Conservation (phyloP, 53 echinoderm and acorn worm genomes). For the Luidia sarsii region DNA sequence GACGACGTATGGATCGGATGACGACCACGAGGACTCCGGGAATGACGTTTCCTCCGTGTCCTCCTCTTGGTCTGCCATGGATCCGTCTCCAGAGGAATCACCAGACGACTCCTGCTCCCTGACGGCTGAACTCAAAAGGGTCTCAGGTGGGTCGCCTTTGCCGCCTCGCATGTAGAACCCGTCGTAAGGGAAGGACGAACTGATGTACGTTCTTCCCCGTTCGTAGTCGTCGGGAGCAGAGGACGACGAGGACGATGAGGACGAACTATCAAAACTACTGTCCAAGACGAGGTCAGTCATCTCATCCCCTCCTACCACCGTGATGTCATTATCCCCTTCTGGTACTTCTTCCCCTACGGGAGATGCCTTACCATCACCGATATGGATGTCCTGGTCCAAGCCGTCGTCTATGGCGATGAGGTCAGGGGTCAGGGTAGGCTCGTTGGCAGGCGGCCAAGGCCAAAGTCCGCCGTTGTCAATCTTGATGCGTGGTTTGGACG, state of each 20-base stretch:
- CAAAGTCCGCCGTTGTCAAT: constrained; percentile 31
- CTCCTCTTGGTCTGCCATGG: too few relatives aligned
- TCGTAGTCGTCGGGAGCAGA: not conserved
- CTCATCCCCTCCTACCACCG: not conserved
- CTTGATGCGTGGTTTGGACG: not conserved
- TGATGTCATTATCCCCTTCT: not conserved
- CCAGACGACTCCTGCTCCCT: too few relatives aligned
- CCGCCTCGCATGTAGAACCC: constrained; percentile 4
- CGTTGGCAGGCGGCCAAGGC: too few relatives aligned
- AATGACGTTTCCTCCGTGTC: too few relatives aligned
- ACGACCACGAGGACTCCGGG: too few relatives aligned
- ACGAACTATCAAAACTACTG: not conserved
- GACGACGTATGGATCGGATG: too few relatives aligned
- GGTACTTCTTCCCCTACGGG: not conserved
- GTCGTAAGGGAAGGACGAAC: constrained; percentile 10
- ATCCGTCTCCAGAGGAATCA: too few relatives aligned
- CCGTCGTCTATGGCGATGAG: not conserved
- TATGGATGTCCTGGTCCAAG: not conserved
- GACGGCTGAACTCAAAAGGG: too few relatives aligned
- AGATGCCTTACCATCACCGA: not conserved
- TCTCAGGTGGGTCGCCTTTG: not conserved
- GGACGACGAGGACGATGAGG: not conserved
- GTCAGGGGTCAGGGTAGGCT: constrained; percentile 8
- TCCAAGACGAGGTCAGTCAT: not conserved
- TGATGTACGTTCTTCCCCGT: not conserved